Conservation (phyloP, 2,797 vertebrate species). For the Caiman crocodilus region DNA sequence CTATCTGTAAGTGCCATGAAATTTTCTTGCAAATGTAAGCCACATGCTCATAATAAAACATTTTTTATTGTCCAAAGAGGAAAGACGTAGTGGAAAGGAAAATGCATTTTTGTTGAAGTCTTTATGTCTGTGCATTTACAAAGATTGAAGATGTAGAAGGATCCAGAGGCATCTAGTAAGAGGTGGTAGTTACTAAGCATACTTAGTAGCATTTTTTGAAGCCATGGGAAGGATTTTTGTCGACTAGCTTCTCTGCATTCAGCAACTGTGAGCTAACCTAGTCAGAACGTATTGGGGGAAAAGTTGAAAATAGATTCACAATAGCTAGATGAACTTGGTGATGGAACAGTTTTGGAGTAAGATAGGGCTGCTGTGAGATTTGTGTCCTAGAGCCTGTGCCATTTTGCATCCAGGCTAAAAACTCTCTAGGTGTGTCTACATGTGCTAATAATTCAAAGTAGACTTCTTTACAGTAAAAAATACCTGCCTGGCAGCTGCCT, state of each 20-base stretch:
- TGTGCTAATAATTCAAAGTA: too few relatives aligned
- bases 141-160: neutral
- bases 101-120: neutral
- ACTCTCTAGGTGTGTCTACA: too few relatives aligned
- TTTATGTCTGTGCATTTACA: neutral
- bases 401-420: too few relatives aligned
- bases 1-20: neutral
- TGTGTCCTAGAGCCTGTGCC: neutral
- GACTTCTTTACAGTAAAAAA: too few relatives aligned
- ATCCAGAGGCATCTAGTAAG: neutral
- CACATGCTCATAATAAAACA: neutral
- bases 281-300: neutral
- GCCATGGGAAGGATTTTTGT: accelerated
- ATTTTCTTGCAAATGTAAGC: neutral
- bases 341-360: neutral
- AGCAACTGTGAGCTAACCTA: neutral
- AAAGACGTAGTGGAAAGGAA: neutral
- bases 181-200: neutral
- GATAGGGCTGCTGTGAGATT: neutral
- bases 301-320: neutral
- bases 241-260: neutral
- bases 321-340: neutral
- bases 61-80: neutral
- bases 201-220: neutral
- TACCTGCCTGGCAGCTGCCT: too few relatives aligned